Evolutionary conservation across 2,888 invertebrate genomes (phyloP), one percentile per base, ranked within the genome.

Genomic region (Dexiosoma caninum): DNA sequence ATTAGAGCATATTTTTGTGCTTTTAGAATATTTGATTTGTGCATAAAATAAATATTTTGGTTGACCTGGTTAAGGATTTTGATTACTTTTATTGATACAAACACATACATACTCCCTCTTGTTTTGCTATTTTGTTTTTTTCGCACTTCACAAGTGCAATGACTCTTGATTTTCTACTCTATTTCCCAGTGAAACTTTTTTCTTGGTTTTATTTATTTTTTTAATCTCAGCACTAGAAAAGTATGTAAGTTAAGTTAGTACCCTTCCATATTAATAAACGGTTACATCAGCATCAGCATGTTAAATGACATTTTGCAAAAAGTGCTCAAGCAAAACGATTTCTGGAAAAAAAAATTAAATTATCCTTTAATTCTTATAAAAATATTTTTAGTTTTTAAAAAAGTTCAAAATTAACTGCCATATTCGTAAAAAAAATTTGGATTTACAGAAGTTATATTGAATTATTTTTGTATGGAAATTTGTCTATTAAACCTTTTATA

Each of bases 101-200:
- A n/a, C n/a, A n/a, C n/a, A n/a, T n/a, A n/a, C n/a, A n/a, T 60
- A 60, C 35, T 27, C 19, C 16, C 35, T 67, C 12, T 7, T 37
- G 21, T 37, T 14, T 40, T 64, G 32, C 16, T 40, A 19, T 27
- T 44, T 37, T 10, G n/a, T 51, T 40, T 12, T 44, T 55, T 40
- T 49, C 16, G 12, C 19, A 53, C 44, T 69, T 37, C 10, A 64
- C 40, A 66, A 74, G 82, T 79, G 55, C 79, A 82, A 74, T 78
- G 82, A 80, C 82, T 70, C 69, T 80, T 80, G 57, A 74, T 55
- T 74, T 82, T 77, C 70, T 77, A 79, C 74, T 77, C 70, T 37
- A 77, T 75, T 78, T 81, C 37, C 42, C 53, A n/a, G 12, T 1
- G 16, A 10, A n/a, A 30, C 12, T 51, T 14, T 23, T 51, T 30